Percentiles rank a stretch among this genome's conserved stretches.
phyloP scores from a whole-genome alignment of 2,888 invertebrate genomes.

The Hymenopus coronatus region DNA sequence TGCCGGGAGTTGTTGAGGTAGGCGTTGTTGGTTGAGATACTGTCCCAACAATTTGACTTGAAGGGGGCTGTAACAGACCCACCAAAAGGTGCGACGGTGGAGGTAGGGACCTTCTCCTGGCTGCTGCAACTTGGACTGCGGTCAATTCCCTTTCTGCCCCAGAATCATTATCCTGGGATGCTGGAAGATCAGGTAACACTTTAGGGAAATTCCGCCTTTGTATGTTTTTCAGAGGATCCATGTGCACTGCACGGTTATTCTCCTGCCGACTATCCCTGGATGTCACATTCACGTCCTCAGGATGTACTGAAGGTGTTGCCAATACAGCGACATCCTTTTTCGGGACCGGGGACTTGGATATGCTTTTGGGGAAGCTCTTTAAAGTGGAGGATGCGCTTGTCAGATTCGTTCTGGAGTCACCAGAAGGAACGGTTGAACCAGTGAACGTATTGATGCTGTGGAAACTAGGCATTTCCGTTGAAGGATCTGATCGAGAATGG shows the following conservation, averaged over 20 bases:
- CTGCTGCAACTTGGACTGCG: constrained; percentile 40
- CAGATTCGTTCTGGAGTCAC: background rate
- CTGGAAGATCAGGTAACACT: constrained; percentile 71
- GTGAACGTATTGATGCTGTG: background rate
- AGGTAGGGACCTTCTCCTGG: constrained; percentile 64
- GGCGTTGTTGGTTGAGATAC: constrained; percentile 26
- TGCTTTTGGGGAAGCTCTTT: background rate
- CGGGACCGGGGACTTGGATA: background rate
- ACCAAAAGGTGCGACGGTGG: constrained; percentile 46
- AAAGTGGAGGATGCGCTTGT: background rate
- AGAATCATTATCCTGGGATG: background rate
- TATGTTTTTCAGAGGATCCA: constrained; percentile 69
- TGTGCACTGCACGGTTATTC: constrained; percentile 52
- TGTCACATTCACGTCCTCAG: constrained; percentile 71
- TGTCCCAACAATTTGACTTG: background rate
- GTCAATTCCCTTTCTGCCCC: constrained; percentile 1
- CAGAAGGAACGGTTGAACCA: background rate
- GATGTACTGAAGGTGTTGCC: constrained; percentile 37
- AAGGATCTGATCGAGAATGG: constrained; percentile 66
- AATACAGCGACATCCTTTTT: constrained; percentile 36
- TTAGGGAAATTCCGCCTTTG: constrained; percentile 79
- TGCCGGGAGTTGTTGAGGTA: background rate
- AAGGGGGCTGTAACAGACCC: constrained; percentile 18
- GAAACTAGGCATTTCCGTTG: background rate
- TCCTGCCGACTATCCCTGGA: constrained; percentile 58